Evolutionary conservation across 1,140 invertebrate genomes (phyloP), one percentile per base, ranked within the genome.

Genomic region (Calliphora vicina): DNA sequence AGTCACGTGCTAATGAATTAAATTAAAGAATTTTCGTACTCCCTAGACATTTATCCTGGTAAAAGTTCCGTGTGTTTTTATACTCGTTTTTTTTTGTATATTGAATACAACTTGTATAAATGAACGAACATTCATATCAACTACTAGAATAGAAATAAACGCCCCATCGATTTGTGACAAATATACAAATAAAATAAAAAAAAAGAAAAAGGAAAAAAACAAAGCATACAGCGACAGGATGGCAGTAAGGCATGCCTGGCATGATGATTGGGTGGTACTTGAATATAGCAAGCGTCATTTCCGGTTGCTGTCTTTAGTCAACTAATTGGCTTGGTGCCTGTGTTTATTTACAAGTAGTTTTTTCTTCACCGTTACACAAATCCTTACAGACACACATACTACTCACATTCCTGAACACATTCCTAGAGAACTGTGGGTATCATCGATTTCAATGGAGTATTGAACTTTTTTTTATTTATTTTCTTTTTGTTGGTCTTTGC

Each of bases 1-100:
- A 25, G 74, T 78, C 74, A 78, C 74, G 74, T 78, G 74, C 74
- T 78, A 78, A 78, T 78, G 74, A 78, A 78, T 78, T 78, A 78
- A 78, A 78, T 78, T 78, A 78, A 78, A 78, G 35, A 43, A 78
- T 43, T 78, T 78, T 78, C 35, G 9, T 45, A 20, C 42, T 78
- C 74, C 74, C 74, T 43, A 43, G 74, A 78, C 35, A 78, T 13
- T 25, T 25, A 67, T 67, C 61, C 61, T 23, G 61, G n/a, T 67
- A 25, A 67, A 67, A 20, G 61, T 23, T 57, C n/a, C n/a, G 15
- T 57, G 2, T 57, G 10, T 57, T 15, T 76, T 76, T 76, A n/a
- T 35, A 13, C 13, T 76, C 73, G 0, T 42, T 17, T 42, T 20
- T 42, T 20, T 76, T 35, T 35, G 10, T 35, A 10, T 35, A 35